Percentiles rank a stretch among this genome's conserved stretches.
These are phyloP conservation scores for Tinamus guttatus DNA, from an alignment of 2,113 vertebrate genomes.

Conservation along the genomic window DNA sequence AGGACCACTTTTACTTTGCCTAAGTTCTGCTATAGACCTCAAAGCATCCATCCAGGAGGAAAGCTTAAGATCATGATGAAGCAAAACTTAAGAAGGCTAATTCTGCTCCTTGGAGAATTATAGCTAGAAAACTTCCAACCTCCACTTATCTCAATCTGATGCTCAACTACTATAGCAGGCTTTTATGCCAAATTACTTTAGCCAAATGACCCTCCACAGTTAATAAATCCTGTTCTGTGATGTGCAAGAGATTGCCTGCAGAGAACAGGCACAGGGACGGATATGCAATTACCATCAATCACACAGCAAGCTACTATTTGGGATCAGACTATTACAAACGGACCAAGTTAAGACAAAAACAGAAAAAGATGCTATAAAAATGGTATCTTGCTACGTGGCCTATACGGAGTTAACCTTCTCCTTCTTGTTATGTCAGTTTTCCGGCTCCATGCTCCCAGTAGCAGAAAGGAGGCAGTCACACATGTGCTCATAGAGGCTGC, in stretches of 20 bases:
- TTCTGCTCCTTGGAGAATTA: neutral
- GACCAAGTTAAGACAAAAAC: neutral
- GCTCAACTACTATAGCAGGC: neutral
- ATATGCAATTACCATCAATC: neutral
- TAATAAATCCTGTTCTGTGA: slow-evolving; percentile 25
- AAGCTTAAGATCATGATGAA: neutral
- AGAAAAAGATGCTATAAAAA: neutral
- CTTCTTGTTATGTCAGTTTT: neutral
- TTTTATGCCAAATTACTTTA: neutral
- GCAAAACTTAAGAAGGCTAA: neutral
- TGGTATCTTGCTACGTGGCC: neutral
- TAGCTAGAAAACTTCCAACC: neutral
- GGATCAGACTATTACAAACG: slow-evolving; percentile 1
- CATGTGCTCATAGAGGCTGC: neutral
- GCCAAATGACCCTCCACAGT: neutral
- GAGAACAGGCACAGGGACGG: neutral
- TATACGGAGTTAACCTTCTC: neutral
- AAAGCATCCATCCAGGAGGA: neutral
- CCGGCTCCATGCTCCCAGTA: neutral
- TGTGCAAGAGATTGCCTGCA: neutral
- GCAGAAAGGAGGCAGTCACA: neutral
- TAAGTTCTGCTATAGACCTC: neutral
- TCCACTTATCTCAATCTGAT: slow-evolving; percentile 1
- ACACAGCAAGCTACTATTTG: neutral
- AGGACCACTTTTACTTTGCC: neutral